Base-by-base conservation (phyloP, 2,888 invertebrate genomes). In the Oxyteleia sp. region DNA sequence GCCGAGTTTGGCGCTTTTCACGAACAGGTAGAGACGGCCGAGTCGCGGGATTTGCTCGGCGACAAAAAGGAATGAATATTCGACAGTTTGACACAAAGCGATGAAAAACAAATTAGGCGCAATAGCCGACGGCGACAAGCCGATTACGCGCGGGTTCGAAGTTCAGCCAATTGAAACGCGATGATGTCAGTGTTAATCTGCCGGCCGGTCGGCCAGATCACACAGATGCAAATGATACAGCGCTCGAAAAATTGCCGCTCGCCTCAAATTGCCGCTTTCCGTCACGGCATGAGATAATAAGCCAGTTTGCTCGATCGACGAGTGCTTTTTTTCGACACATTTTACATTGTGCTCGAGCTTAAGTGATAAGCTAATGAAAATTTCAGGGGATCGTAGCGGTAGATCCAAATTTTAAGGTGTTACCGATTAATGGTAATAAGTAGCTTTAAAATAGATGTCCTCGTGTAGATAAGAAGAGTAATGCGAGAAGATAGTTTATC, bases 101-200 rank as follows among this genome's bases (percentile, higher is more conserved):
- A 74, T 69, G 53, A 51, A 71, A 78, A 80, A 76, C 51, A 68
- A 76, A 76, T 76, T 76, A 68, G 74, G 55, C 64, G 64, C 53
- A 63, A 69, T 78, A 78, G 63, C 63, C 55, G 72, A 32, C 72
- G 84, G 82, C 74, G 84, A 79, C 81, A 82, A 78, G 81, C 85
- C 88, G 89, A 90, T 90, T 88, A 88, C 88, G 88, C 87, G 82
- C 82, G 82, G 76, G 89, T 86, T 88, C 91, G 87, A 88, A 91
- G 91, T 90, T 91, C 90, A 87, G 82, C 84, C 89, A 90, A 90
- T 89, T 90, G 86, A 87, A 86, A 84, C 76, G 79, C 76, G 84
- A 84, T 86, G 87, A 89, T 87, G 87, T 88, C 85, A 87, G 68
- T 18, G 61, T 51, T 76, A 68, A 76, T 76, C 76, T 57, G 59